These are phyloP conservation scores for Lithosia quadra DNA, from an alignment of 2,888 invertebrate species.

Conservation along the genomic window DNA sequence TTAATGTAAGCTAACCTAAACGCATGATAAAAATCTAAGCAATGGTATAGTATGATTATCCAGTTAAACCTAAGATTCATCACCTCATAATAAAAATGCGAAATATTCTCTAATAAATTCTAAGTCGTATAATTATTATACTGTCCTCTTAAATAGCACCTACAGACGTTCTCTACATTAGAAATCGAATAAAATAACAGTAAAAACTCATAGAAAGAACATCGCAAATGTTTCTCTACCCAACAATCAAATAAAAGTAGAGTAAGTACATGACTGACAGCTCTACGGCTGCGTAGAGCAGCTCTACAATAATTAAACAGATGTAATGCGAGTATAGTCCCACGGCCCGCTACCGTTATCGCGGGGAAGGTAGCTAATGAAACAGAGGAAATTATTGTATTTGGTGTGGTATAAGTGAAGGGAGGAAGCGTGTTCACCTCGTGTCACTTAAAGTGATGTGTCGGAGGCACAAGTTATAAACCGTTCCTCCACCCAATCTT, in stretches of 20 bases:
- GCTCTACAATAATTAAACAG: constrained; percentile 52
- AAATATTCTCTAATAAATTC: no score
- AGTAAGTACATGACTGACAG: constrained; percentile 29
- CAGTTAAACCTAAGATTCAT: no score
- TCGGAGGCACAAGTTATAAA: no score
- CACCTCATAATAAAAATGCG: no score
- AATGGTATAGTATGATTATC: no score
- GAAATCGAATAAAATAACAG: constrained; percentile 14
- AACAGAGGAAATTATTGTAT: constrained; percentile 56
- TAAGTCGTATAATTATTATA: neutral
- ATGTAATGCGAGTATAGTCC: constrained; percentile 58
- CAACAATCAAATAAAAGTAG: constrained; percentile 44
- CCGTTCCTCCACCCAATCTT: no score
- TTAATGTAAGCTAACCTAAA: no score
- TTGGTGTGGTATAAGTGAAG: constrained; percentile 21
- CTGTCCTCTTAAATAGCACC: neutral
- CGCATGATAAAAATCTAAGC: neutral
- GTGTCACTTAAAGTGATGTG: no score
- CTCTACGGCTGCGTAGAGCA: constrained; percentile 19
- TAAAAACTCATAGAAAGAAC: constrained; percentile 15
- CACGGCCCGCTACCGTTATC: constrained; percentile 65
- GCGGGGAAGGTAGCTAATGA: constrained; percentile 58
- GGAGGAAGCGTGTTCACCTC: constrained; percentile 8
- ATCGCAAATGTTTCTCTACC: constrained; percentile 18
- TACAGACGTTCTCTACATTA: constrained; percentile 6